Conservation (phyloP, 2,888 invertebrate species). For the Metalampra italica region DNA sequence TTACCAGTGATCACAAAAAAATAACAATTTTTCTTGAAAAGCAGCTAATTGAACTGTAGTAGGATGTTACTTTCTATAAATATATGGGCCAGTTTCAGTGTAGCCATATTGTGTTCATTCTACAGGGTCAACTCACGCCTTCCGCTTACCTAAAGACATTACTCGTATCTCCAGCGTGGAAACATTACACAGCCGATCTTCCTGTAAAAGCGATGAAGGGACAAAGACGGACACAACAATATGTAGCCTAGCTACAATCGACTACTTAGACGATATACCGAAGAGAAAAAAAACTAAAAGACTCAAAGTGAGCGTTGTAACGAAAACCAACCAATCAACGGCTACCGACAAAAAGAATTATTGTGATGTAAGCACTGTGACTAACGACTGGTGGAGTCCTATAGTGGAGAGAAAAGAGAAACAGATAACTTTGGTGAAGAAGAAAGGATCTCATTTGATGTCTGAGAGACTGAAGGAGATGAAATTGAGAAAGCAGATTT, state of each 20-base stretch:
- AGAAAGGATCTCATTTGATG: slow-evolving; percentile 12
- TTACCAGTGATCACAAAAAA: too few relatives aligned
- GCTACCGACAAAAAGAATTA: slow-evolving; percentile 26
- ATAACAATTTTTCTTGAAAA: too few relatives aligned
- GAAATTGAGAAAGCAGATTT: slow-evolving; percentile 17
- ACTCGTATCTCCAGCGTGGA: not conserved
- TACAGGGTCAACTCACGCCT: not conserved
- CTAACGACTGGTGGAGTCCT: slow-evolving; percentile 60
- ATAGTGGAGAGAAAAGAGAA: slow-evolving; percentile 38
- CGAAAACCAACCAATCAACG: slow-evolving; percentile 39
- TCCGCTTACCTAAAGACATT: not conserved
- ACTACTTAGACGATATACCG: slow-evolving; percentile 18
- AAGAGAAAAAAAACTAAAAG: slow-evolving; percentile 3
- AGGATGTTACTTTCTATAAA: too few relatives aligned
- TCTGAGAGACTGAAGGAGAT: slow-evolving; percentile 1
- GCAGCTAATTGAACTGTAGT: too few relatives aligned
- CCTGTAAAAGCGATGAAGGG: slow-evolving; percentile 11
- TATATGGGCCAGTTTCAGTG: too few relatives aligned
- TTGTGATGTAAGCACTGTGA: slow-evolving; percentile 42
- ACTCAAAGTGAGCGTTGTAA: slow-evolving; percentile 16
- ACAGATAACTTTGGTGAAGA: slow-evolving; percentile 15
- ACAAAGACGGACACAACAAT: slow-evolving; percentile 35
- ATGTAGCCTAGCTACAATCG: slow-evolving; percentile 30
- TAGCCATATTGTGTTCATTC: not conserved
- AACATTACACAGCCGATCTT: slow-evolving; percentile 7